Evolutionary conservation across 2,888 invertebrate genomes (phyloP).

Genomic region (Harpalus rubripes): DNA sequence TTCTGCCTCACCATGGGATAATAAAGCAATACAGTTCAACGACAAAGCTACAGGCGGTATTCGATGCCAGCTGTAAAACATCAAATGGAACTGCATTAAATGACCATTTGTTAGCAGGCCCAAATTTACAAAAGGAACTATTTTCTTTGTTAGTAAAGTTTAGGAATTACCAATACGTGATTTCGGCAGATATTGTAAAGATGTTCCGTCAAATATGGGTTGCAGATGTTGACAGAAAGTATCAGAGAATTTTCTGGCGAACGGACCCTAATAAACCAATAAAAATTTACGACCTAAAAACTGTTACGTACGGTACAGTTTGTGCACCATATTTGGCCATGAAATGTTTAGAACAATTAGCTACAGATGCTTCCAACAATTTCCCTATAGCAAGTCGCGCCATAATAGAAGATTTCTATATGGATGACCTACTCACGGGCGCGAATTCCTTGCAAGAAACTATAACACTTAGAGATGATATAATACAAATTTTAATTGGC

Average conservation of each 20-base stretch:
- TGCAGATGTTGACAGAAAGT: background rate
- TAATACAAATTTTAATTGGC: background rate
- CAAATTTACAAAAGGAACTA: conserved; percentile 17
- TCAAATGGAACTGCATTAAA: background rate
- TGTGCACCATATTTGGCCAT: too few relatives aligned
- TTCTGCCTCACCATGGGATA: conserved; percentile 66
- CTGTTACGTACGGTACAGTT: too few relatives aligned
- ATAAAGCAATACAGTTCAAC: conserved; percentile 3
- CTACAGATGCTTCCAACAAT: too few relatives aligned
- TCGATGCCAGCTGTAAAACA: conserved; percentile 15
- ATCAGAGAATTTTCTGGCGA: background rate
- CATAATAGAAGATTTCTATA: too few relatives aligned
- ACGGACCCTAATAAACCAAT: too few relatives aligned
- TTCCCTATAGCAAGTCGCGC: too few relatives aligned
- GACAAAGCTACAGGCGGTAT: conserved; percentile 12
- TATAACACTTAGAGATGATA: conserved; percentile 9
- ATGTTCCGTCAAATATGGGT: conserved; percentile 43
- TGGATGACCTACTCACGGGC: conserved; percentile 16
- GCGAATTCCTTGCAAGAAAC: background rate
- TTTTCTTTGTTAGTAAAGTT: conserved; percentile 9
- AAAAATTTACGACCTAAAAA: too few relatives aligned
- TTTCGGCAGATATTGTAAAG: conserved; percentile 1
- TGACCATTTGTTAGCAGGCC: background rate
- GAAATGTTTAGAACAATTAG: too few relatives aligned
- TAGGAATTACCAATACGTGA: background rate